These are phyloP conservation scores for Lates calcarifer DNA, from an alignment of 2,113 vertebrate genomes.

Conservation along the genomic window DNA sequence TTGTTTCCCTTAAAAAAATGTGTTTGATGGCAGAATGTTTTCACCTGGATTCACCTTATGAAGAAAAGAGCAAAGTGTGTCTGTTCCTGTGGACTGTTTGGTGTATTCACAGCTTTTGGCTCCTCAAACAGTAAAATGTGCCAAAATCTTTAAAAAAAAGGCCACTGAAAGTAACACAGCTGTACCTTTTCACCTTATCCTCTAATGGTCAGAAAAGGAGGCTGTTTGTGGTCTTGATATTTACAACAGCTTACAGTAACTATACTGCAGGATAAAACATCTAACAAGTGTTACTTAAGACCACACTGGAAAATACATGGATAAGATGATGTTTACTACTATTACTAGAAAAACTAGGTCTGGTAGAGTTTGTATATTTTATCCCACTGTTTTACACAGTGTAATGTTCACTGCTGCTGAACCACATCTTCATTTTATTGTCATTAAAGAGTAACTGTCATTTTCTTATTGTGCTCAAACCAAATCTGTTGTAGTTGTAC, in stretches of 20 bases:
- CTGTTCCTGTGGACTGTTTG: background rate
- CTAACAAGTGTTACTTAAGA: too few species aligned
- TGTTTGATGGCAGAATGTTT: background rate
- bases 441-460: background rate
- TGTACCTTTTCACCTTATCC: constrained; percentile 11
- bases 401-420: background rate
- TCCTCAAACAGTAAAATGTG: constrained; percentile 21
- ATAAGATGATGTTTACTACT: too few species aligned
- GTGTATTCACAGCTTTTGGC: constrained; percentile 9
- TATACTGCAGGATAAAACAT: too few species aligned
- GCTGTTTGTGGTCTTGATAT: too few species aligned
- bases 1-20: background rate
- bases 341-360: too few species aligned
- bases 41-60: background rate
- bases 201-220: too few species aligned
- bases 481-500: background rate
- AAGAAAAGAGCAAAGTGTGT: constrained; percentile 6
- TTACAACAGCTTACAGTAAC: too few species aligned
- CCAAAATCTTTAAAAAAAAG: background rate
- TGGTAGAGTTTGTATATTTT: background rate
- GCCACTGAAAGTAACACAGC: constrained; percentile 11
- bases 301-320: background rate
- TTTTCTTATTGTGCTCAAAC: constrained; percentile 4
- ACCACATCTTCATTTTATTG: background rate
- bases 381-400: background rate